Evolutionary conservation across 2,113 vertebrate species (phyloP), one percentile per base, ranked within the genome.

Genomic region (Agapornis roseicollis): DNA sequence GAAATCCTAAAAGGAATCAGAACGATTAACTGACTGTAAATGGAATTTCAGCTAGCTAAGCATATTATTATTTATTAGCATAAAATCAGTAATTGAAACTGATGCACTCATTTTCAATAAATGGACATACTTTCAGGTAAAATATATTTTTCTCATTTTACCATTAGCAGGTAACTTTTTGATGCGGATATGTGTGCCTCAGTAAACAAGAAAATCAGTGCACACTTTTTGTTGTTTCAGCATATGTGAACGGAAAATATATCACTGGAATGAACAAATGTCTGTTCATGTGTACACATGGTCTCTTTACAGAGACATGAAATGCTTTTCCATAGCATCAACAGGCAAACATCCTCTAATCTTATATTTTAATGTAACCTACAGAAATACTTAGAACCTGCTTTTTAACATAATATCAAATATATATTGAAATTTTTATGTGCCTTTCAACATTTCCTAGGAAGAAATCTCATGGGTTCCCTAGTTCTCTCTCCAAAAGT

Each of bases 391-490:
- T 58, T 66, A 37, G 22, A 92, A 80, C 70, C 50, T 70, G 73
- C 70, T 95, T 92, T 89, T 80, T 61, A 76, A 42, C 28, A 3
- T 78, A 27, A 46, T 50, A 37, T 81, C 80, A 41, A 46, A 42
- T 46, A 74, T 13, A 41, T 47, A 80, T n/a, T 55, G 53, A 79
- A 31, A 28, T 61, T 53, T 93, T 84, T 58, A 91, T 29, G 95
- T 97, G 97, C 97, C 97, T 97, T 96, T 94, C 60, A 90, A 7
- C 50, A 28, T 88, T 94, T 82, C 71, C 56, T 72, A 58, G 63
- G 65, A 88, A 71, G 55, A 68, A 52, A 78, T 90, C 12, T 80
- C 41, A 27, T 1, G 1, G 61, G 42, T 90, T 95, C 81, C 80
- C 95, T 85, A 39, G 79, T 29, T 42, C 11, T 79, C 61, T 81